Percentiles rank a stretch among this genome's conserved stretches.
These are phyloP conservation scores for Empidonax alnorum DNA, from an alignment of 2,113 vertebrate species.

Conservation along the genomic window DNA sequence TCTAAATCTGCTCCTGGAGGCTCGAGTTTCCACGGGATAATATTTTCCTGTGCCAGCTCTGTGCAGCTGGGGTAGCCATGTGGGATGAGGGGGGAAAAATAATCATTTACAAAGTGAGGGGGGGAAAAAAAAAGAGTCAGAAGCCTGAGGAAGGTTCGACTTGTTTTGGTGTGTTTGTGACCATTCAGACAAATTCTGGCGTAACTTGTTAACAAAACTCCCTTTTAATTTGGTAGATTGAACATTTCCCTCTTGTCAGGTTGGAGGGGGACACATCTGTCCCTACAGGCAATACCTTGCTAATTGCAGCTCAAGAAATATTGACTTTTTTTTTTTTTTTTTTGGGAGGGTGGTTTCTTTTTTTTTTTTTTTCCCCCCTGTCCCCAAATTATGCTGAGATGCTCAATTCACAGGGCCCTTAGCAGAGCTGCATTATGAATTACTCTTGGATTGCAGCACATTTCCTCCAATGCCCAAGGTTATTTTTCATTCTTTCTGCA, in stretches of 20 bases:
- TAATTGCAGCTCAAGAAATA: background rate
- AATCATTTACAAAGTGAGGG: background rate
- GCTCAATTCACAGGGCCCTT: background rate
- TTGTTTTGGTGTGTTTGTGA: background rate
- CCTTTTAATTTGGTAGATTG: background rate
- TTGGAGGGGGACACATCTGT: background rate
- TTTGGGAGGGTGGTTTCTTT: background rate
- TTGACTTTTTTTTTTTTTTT: background rate
- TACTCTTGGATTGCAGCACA: background rate
- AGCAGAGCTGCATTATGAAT: conserved; percentile 2
- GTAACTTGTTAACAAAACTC: background rate
- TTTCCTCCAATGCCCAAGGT: conserved; percentile 35
- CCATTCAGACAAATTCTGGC: background rate
- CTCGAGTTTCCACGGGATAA: conserved; percentile 4
- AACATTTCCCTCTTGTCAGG: fast-evolving
- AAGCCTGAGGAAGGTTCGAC: background rate
- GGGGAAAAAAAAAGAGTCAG: background rate
- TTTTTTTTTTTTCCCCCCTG: background rate
- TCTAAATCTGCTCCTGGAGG: conserved; percentile 46
- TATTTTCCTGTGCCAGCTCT: conserved; percentile 4
- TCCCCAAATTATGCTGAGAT: background rate
- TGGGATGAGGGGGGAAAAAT: background rate
- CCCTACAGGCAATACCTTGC: background rate
- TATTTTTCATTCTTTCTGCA: conserved; percentile 36
- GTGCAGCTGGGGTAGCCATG: background rate